A percentile compares a stretch with the other conserved stretches of the same genome.
These are phyloP conservation scores for Perdix hodgsoniae DNA, from an alignment of 2,797 vertebrate genomes.

Conservation along the genomic window DNA sequence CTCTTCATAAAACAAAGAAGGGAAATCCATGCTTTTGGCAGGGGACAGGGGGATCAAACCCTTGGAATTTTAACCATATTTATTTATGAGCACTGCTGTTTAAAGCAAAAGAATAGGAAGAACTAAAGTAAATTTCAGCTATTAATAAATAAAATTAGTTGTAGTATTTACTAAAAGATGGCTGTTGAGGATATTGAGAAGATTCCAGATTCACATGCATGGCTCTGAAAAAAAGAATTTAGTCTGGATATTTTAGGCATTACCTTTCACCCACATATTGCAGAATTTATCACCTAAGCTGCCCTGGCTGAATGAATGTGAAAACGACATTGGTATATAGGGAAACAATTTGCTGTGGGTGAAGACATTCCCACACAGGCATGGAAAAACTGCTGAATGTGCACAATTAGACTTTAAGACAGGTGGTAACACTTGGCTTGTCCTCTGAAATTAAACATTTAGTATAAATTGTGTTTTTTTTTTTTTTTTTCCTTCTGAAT, in stretches of 20 bases:
- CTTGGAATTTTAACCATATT: background rate
- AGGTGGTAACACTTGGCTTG: background rate
- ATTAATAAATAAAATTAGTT: background rate
- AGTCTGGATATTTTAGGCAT: background rate
- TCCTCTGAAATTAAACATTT: background rate
- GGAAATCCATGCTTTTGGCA: constrained; percentile 2
- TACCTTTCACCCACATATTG: constrained; percentile 31
- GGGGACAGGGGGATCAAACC: background rate
- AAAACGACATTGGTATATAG: background rate
- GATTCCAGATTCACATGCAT: background rate
- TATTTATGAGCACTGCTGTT: background rate
- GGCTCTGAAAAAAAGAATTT: background rate
- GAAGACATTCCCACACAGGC: background rate
- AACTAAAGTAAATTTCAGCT: background rate
- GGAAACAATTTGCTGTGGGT: constrained; percentile 30
- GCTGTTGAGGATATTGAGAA: background rate
- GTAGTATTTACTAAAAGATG: background rate
- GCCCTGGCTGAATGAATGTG: background rate
- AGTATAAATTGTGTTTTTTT: background rate
- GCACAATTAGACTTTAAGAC: background rate
- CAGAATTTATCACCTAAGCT: constrained; percentile 11
- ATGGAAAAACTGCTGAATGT: constrained; percentile 1
- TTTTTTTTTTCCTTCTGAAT: background rate
- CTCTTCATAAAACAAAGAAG: constrained; percentile 57
- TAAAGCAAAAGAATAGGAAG: background rate